Base-by-base conservation (phyloP, 2,797 vertebrate genomes). In the Pteronotus mesoamericanus region DNA sequence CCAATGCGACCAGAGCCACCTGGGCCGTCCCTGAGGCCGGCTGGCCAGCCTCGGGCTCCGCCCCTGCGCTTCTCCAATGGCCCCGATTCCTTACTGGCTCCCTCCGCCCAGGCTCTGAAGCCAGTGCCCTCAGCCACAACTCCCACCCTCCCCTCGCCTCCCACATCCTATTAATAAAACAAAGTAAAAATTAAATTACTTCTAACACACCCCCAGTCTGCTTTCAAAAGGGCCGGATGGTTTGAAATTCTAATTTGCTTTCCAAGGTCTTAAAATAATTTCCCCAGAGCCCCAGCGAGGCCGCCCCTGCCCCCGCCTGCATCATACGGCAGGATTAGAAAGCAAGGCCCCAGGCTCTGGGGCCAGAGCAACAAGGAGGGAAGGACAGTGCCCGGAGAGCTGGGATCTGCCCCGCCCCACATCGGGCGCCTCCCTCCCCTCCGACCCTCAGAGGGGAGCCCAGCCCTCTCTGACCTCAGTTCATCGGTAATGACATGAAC, bases 191-290 rank as follows among this genome's bases (percentile, higher is more conserved):
- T 93, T 88, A 92, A 91, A 97, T 94, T 79, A 90, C 77, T 94
- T 74, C n/a, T 12, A 89, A 77, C 90, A 85, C 86, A 80, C 93
- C 39, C 96, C 94, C 64, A 1, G 94, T 94, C 94, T 94, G 87
- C 87, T 85, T 93, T 86, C 89, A 57, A 95, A 88, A 94, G 77
- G 37, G 42, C 39, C 22, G 75, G 87, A 78, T 92, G 77, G 97
- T 66, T 90, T 90, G 87, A 94, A 95, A 96, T 93, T 95, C 97
- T 93, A 83, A 96, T 93, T 93, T 92, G 89, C 94, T 95, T 95
- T 94, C 92, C 95, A 74, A 92, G 69, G 79, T 89, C 96, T 97
- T 94, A 93, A 96, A 97, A 97, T 96, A 89, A 97, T 97, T 84
- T 91, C 84, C 61, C 53, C 72, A 72, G 91, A 92, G 75, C 74